Conservation (phyloP, 2,888 invertebrate species). For the Cordilura impudica region DNA sequence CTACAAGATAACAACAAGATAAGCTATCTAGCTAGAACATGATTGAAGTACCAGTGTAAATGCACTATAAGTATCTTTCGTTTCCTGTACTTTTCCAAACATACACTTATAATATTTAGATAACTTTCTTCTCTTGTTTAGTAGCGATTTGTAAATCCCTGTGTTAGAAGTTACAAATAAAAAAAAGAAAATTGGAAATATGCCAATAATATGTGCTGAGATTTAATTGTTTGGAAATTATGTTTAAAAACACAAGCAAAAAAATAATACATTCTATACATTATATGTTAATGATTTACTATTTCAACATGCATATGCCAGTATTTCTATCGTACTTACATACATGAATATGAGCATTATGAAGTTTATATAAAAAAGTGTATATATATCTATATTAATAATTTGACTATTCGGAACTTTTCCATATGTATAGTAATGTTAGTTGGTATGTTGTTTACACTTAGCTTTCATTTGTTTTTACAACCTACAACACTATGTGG, state of each 20-base stretch:
- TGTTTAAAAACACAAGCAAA: constrained; percentile 26
- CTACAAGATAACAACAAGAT: no score
- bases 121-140: constrained; percentile 45
- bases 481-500: no score
- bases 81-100: constrained; percentile 1
- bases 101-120: constrained; percentile 29
- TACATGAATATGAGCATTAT: no score
- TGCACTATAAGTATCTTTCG: not conserved
- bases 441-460: no score
- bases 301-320: constrained; percentile 27
- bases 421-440: no score
- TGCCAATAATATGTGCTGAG: constrained; percentile 59
- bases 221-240: constrained; percentile 61
- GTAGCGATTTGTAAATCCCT: constrained; percentile 47
- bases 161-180: constrained; percentile 25
- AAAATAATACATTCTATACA: constrained; percentile 8
- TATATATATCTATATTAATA: no score
- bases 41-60: no score
- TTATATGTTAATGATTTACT: constrained; percentile 54
- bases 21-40: no score
- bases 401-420: no score
- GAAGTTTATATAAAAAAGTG: no score
- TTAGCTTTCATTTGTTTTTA: no score
- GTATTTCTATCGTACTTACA: no score
- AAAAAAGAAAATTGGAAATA: constrained; percentile 38